A percentile compares a stretch with the other conserved stretches of the same genome.
Conservation (phyloP, 35 echinoderm and acorn worm species). For the Apostichopus japonicus region DNA sequence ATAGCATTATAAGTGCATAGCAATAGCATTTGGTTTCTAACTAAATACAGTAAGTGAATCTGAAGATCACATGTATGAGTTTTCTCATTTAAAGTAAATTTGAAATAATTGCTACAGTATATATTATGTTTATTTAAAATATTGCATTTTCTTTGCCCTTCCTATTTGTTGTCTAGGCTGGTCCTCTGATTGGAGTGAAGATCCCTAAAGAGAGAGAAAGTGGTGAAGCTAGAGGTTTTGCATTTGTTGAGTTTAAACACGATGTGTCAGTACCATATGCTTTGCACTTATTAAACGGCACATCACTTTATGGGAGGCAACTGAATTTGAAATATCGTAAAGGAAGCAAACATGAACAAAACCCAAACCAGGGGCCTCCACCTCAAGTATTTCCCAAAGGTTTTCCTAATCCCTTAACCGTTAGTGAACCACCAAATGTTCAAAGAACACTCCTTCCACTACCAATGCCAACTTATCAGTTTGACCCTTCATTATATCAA, state of each 20-base stretch:
- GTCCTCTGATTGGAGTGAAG: conserved; percentile 81
- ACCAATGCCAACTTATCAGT: neutral
- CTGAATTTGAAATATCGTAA: conserved; percentile 75
- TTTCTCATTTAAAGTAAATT: no score
- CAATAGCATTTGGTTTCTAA: no score
- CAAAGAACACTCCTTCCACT: neutral
- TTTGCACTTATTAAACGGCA: conserved; percentile 75
- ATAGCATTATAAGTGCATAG: no score
- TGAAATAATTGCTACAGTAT: no score
- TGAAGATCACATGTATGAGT: no score
- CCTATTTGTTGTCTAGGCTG: conserved; percentile 73
- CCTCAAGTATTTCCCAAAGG: conserved; percentile 41
- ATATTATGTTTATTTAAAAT: no score
- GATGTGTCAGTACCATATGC: conserved; percentile 90
- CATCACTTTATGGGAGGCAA: conserved; percentile 53
- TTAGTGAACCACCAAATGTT: neutral
- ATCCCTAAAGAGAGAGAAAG: conserved; percentile 72
- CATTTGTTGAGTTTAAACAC: conserved; percentile 93
- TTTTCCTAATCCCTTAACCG: neutral
- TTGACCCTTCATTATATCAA: neutral
- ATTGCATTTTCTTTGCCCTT: neutral
- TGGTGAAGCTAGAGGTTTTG: conserved; percentile 54
- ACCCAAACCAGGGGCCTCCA: conserved; percentile 4
- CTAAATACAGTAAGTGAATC: no score
- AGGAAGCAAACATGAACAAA: conserved; percentile 77